Evolutionary conservation across 1,140 invertebrate genomes (phyloP).

Genomic region (Scaptodrosophila lebanonensis): DNA sequence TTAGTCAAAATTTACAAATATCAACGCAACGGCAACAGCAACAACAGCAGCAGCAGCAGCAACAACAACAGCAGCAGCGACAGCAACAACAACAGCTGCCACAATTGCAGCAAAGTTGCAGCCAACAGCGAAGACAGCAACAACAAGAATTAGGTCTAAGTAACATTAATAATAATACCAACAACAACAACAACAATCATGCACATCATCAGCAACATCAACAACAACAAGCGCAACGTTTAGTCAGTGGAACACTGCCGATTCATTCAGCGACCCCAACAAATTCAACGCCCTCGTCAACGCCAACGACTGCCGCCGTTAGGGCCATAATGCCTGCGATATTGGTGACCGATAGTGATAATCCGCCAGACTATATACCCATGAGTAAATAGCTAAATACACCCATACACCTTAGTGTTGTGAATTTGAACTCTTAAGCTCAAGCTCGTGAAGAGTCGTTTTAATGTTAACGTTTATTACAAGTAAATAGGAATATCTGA

Average conservation of each 20-base stretch:
- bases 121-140: neutral
- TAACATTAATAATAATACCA: too few species aligned
- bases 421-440: too few species aligned
- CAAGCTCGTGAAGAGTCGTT: too few species aligned
- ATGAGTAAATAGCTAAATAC: too few species aligned
- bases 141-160: neutral
- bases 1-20: constrained; percentile 69
- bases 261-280: constrained; percentile 38
- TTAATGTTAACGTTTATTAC: too few species aligned
- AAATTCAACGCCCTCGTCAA: constrained; percentile 46
- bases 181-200: constrained; percentile 34
- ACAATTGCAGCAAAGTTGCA: neutral
- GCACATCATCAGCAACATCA: constrained; percentile 29
- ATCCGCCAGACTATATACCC: constrained; percentile 74
- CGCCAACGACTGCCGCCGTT: constrained; percentile 62
- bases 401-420: too few species aligned
- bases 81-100: constrained; percentile 24
- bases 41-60: constrained; percentile 23
- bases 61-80: constrained; percentile 27
- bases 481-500: too few species aligned
- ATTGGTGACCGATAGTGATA: constrained; percentile 68
- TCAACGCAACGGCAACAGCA: constrained; percentile 41
- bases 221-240: constrained; percentile 24
- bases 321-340: constrained; percentile 60
- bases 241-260: constrained; percentile 50